These are phyloP conservation scores for Channa maculata DNA, from an alignment of 2,113 vertebrate species.

Conservation along the genomic window DNA sequence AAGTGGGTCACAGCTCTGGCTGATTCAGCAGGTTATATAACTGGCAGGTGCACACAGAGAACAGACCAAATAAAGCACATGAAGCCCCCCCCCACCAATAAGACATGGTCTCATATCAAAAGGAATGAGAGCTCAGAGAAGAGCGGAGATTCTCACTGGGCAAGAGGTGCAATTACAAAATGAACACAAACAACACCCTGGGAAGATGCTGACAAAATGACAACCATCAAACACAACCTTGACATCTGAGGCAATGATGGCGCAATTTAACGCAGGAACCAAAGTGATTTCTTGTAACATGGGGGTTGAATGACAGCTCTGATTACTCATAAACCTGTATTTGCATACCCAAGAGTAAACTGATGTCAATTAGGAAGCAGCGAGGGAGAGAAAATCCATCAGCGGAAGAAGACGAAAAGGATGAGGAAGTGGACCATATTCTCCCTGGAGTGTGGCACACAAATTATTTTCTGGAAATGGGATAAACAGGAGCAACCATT, in stretches of 20 bases:
- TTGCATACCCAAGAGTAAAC: slow-evolving; percentile 57
- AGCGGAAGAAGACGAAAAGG: slow-evolving; percentile 39
- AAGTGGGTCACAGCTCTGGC: slow-evolving; percentile 44
- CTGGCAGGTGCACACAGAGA: slow-evolving; percentile 33
- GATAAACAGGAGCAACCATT: slow-evolving; percentile 60
- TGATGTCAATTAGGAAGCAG: slow-evolving; percentile 58
- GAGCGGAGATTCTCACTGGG: not conserved
- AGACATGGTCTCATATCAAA: slow-evolving; percentile 15
- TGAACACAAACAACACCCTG: slow-evolving; percentile 34
- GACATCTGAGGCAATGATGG: slow-evolving; percentile 34
- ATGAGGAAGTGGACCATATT: slow-evolving; percentile 65
- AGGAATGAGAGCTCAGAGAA: slow-evolving; percentile 38
- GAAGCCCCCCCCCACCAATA: slow-evolving; percentile 17
- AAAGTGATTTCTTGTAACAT: slow-evolving; percentile 29
- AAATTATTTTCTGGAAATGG: slow-evolving; percentile 56
- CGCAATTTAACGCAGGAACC: slow-evolving; percentile 27
- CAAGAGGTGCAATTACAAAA: slow-evolving; percentile 25
- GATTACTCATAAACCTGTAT: slow-evolving; percentile 66
- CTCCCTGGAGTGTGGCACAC: slow-evolving; percentile 46
- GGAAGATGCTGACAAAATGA: slow-evolving; percentile 49
- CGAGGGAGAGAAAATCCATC: slow-evolving; percentile 56
- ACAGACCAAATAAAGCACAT: slow-evolving; percentile 15
- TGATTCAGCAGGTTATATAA: slow-evolving; percentile 42
- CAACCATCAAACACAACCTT: slow-evolving; percentile 50
- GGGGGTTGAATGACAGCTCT: slow-evolving; percentile 56